phyloP scores from a whole-genome alignment of 2,888 invertebrate species.

The Clitarchus hookeri region DNA sequence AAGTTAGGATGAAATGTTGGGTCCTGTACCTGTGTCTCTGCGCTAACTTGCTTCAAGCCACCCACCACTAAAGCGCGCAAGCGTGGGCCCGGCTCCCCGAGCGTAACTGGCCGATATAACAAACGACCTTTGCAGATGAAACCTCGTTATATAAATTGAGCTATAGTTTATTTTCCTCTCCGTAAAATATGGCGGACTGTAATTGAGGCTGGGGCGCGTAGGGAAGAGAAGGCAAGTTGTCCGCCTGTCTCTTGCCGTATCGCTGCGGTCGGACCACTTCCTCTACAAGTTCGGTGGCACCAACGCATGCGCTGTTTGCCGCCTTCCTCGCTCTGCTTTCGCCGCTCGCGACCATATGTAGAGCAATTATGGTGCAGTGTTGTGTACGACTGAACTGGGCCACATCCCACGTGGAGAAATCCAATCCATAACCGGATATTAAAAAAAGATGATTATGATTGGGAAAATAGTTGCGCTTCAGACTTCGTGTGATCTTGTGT shows the following conservation, averaged over 20 bases:
- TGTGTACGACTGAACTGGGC: too few species aligned
- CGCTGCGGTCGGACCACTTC: background rate
- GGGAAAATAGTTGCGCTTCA: too few species aligned
- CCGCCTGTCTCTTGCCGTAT: background rate
- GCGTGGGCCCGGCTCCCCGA: background rate
- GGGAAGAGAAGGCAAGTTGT: background rate
- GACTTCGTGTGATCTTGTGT: too few species aligned
- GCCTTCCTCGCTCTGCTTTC: too few species aligned
- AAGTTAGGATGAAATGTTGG: too few species aligned
- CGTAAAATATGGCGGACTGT: conserved; percentile 8
- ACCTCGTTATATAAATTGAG: conserved; percentile 8
- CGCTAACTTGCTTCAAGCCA: background rate
- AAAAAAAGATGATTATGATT: too few species aligned
- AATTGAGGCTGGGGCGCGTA: background rate
- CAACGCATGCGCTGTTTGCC: background rate
- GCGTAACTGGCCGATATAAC: background rate
- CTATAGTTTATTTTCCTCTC: background rate
- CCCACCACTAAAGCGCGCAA: background rate
- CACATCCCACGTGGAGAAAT: too few species aligned
- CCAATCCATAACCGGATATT: too few species aligned
- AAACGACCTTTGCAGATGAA: background rate
- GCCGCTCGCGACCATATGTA: too few species aligned
- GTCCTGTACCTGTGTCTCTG: too few species aligned
- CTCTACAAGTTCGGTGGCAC: background rate
- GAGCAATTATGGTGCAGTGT: too few species aligned